phyloP scores from a whole-genome alignment of 2,113 vertebrate genomes.

The Eolophus roseicapilla region DNA sequence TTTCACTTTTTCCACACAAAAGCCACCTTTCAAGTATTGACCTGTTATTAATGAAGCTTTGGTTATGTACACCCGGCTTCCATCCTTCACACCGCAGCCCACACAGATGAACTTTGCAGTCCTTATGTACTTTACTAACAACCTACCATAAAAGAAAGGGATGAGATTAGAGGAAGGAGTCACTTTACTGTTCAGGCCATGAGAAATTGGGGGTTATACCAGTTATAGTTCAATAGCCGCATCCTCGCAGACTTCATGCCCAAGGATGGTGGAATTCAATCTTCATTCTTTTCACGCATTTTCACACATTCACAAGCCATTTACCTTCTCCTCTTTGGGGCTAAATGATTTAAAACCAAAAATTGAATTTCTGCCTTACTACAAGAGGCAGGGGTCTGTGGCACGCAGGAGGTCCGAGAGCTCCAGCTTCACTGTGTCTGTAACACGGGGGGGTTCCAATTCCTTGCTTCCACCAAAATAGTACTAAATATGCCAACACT shows the following conservation, averaged over 20 bases:
- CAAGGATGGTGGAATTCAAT: not conserved
- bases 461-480: not conserved
- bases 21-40: constrained; percentile 34
- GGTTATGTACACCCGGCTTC: not conserved
- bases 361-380: not conserved
- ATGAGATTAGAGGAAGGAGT: not conserved
- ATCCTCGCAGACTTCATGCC: not conserved
- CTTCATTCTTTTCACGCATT: not conserved
- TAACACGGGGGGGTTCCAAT: not conserved
- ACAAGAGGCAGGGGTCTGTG: not conserved
- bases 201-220: not conserved
- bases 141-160: not conserved
- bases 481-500: not conserved
- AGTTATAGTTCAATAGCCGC: not conserved
- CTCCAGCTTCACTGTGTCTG: not conserved
- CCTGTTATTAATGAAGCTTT: constrained; percentile 16
- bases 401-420: not conserved
- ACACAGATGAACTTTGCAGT: not conserved
- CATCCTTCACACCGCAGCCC: not conserved
- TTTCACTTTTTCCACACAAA: constrained; percentile 58
- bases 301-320: not conserved
- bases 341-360: constrained; percentile 3
- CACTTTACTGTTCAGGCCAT: not conserved
- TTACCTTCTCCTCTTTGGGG: not conserved
- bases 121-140: not conserved